Conservation (phyloP, 2,888 invertebrate species). For the Nephrotoma appendiculata region DNA sequence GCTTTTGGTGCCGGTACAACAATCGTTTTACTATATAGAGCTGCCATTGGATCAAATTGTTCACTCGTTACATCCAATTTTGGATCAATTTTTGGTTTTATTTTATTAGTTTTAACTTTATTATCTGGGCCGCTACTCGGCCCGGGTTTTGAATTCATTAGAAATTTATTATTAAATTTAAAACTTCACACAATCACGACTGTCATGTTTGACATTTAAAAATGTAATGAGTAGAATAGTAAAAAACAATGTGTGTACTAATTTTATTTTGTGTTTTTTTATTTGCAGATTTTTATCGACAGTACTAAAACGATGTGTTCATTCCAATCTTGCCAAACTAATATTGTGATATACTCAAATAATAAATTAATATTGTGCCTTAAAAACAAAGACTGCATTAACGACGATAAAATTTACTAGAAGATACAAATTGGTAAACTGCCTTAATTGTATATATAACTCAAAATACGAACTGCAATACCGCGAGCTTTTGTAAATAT, state of each 20-base stretch:
- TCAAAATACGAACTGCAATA: background rate
- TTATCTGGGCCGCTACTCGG: background rate
- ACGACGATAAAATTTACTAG: background rate
- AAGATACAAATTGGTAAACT: background rate
- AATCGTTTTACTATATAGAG: constrained; percentile 43
- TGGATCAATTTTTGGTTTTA: constrained; percentile 11
- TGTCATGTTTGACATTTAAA: background rate
- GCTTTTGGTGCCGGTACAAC: constrained; percentile 41
- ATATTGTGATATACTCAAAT: constrained; percentile 1
- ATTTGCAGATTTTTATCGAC: constrained; percentile 1
- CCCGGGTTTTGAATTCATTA: background rate
- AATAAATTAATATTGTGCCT: background rate
- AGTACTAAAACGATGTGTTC: constrained; percentile 4
- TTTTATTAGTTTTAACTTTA: background rate
- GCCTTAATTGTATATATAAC: background rate
- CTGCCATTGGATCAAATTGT: constrained; percentile 54
- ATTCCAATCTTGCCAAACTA: constrained; percentile 5
- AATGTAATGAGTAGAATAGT: background rate
- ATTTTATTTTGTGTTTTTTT: background rate
- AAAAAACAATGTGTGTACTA: background rate
- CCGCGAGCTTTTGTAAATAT: background rate
- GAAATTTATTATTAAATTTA: background rate
- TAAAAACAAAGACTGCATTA: constrained; percentile 1
- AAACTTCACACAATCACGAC: background rate
- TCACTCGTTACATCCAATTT: constrained; percentile 38